Base-by-base conservation (phyloP, 2,113 vertebrate species). In the Cathartes aura region DNA sequence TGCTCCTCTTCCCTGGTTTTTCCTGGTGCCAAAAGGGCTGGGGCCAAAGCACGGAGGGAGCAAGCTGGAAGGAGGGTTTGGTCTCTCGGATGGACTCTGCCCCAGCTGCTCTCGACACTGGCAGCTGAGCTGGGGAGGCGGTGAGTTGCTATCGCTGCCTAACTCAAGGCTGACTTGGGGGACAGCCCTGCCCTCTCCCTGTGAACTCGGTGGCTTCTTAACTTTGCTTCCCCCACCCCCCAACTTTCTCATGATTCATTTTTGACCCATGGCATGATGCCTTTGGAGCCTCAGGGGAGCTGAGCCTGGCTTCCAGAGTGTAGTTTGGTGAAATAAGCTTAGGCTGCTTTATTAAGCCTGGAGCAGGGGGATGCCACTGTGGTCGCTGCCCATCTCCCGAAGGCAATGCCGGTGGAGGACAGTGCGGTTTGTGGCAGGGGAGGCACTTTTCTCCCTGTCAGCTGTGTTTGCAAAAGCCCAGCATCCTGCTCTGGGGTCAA, bases 81-180 rank as follows among this genome's bases (percentile, higher is more conserved):
- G 34, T 40, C 12, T 68, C 40, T 60, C 0, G 55, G 32, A 9
- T 1, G 2, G 62, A 21, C 66, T 81, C 52, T 89, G 73, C 36
- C 56, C 43, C 0, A 1, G 47, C 53, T 47, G 53, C 58, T 75
- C 22, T 52, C 0, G 0, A 15, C 0, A 6, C 75, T 70, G n/a
- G 34, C 72, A 62, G 83, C 80, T 34, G 55, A 43, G 29, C 50
- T 1, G 16, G 50, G 22, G 53, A 45, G 40, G 23, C 0, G 2
- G 15, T 40, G 81, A 60, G 47, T 30, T 89, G 81, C 48, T 12
- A 5, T 53, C 0, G 0, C 34, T 55, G 80, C 50, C 64, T 32
- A 23, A 29, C 74, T 80, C 36, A 40, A n/a, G 82, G 45, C 82
- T 87, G 52, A 7, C 22, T 16, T 13, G 0, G 15, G 72, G 58